Base-by-base conservation (phyloP, 2,797 vertebrate species). In the Clarias platycephalus region DNA sequence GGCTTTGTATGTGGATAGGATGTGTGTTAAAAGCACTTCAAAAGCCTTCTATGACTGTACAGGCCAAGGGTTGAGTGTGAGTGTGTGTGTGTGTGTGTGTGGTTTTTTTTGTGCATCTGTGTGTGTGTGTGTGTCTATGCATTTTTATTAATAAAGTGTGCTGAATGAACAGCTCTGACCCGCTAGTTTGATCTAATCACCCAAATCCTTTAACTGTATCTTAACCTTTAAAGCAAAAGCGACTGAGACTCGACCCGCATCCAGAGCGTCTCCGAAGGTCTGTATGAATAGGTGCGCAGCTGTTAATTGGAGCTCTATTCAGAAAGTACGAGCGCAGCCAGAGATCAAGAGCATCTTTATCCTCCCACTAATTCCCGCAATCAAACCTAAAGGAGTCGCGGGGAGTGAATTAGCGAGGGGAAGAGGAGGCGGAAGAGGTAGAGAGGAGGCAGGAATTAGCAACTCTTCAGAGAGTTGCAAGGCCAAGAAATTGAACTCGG, bases 321-420 rank as follows among this genome's bases (percentile, higher is more conserved):
- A 88, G 86, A 91, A 90, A 88, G 88, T 83, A 85, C 83, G 34
- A 80, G 82, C 86, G 80, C 72, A 85, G 87, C 77, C 80, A 82
- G 67, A 89, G 85, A 84, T 90, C 72, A 90, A 88, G 86, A 86
- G 81, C 89, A 85, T 83, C 85, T 90, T 89, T 90, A 86, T 88
- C 66, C 77, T 82, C 53, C 53, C 80, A 84, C 82, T 89, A 87
- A 84, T 84, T 87, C 75, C 75, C 78, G 55, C 88, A 90, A 91
- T 89, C 86, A 84, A 85, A 86, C 88, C 89, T 91, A 83, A 82
- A 78, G 66, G 60, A 77, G 89, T 86, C 55, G 8, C 82, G 34
- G 37, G 28, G 60, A 85, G 83, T 87, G 74, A 85, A 85, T 72
- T 72, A 87, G 71, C n/a, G 6, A 72, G 81, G 81, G 75, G 58